Conservation (phyloP, 2,888 invertebrate species). For the Erpobdella octoculata region DNA sequence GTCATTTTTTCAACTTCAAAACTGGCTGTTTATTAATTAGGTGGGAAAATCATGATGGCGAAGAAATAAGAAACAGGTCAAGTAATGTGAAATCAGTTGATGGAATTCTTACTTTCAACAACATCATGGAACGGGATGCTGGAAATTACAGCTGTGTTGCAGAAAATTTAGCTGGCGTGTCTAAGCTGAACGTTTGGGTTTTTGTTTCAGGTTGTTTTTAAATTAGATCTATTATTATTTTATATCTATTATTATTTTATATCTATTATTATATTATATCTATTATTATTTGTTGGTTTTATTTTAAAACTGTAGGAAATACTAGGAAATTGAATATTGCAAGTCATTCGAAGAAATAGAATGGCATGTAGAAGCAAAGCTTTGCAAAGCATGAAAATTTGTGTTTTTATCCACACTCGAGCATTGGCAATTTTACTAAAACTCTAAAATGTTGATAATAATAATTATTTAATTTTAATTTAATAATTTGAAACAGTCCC, state of each 20-base stretch:
- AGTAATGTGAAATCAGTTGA: slow-evolving; percentile 30
- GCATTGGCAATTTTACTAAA: no score
- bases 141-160: slow-evolving; percentile 52
- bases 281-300: background rate
- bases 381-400: no score
- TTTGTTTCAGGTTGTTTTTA: slow-evolving; percentile 57
- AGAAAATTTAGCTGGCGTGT: slow-evolving; percentile 63
- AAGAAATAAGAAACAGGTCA: slow-evolving; percentile 1
- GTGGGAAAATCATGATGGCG: slow-evolving; percentile 6
- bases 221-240: background rate
- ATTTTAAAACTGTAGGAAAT: background rate
- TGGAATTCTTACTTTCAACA: slow-evolving; percentile 31
- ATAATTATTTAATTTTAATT: no score
- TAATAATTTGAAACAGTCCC: no score
- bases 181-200: slow-evolving; percentile 58
- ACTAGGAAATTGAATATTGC: background rate
- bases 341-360: background rate
- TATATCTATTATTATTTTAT: background rate
- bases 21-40: background rate
- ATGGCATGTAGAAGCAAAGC: no score
- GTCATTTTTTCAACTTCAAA: no score
- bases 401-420: no score
- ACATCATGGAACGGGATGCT: slow-evolving; percentile 32
- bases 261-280: background rate
- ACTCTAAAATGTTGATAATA: no score